Base-by-base conservation (phyloP, 2,888 invertebrate species). In the Drosophila recens region DNA sequence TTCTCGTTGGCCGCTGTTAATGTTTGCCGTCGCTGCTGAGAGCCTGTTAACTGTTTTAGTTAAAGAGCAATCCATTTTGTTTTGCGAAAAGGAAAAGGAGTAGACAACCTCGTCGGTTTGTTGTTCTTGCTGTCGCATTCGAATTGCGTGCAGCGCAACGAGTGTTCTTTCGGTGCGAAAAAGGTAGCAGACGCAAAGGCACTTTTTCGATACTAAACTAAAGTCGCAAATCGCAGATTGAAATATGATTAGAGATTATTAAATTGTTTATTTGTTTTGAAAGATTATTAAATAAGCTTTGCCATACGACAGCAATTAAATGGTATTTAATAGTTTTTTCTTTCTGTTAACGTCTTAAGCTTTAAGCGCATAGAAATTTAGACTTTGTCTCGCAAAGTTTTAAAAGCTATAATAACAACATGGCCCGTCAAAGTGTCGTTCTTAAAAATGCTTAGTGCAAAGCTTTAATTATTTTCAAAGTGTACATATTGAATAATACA, bases 21-120 rank as follows among this genome's bases (percentile, higher is more conserved):
- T 52, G 61, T 48, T 61, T 75, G 73, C 68, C 63, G 34, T 5
- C 17, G 5, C 34, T 45, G 69, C 80, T 80, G 78, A 15, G 51
- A 67, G 74, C 92, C 92, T 92, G 86, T 77, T 92, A 91, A 91
- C 92, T 92, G 92, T 91, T 92, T 92, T 92, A 92, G 92, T 92
- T 92, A 92, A 90, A 90, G 91, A 91, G 90, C 90, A 91, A 91
- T 92, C 91, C 91, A 92, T 91, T 91, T 91, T 91, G 91, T 91
- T 89, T 90, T 90, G 86, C 79, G 74, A 76, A 76, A 79, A 76
- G 76, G 79, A 85, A 84, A 86, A 87, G 84, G 84, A 86, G 84
- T 75, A 79, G 79, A 62, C 72, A 67, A 68, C 57, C 69, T 51
- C 38, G 54, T 30, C 27, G 30, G 30, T 33, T 42, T 20, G 40